Evolutionary conservation across 2,888 invertebrate species (phyloP).

Genomic region (Timandra comae): DNA sequence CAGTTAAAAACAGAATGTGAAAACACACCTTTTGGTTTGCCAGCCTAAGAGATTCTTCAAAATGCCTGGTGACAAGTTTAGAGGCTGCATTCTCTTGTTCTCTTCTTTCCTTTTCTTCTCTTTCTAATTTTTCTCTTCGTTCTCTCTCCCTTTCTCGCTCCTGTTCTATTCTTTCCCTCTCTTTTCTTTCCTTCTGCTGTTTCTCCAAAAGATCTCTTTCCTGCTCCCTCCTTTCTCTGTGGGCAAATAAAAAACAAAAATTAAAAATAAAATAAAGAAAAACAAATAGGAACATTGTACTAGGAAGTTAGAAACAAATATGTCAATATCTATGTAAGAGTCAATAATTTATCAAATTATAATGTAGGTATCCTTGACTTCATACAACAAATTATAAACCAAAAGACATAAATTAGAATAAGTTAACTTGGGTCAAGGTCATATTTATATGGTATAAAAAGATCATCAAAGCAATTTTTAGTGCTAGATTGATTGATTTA

Average conservation of each 20-base stretch:
- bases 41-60: slow-evolving; percentile 89
- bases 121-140: slow-evolving; percentile 72
- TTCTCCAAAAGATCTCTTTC: slow-evolving; percentile 80
- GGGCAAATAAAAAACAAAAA: slow-evolving; percentile 29
- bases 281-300: neutral
- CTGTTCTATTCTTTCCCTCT: slow-evolving; percentile 80
- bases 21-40: slow-evolving; percentile 82
- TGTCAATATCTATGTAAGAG: no score
- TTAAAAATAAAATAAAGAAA: slow-evolving; percentile 1
- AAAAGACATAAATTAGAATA: no score
- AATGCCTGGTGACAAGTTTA: slow-evolving; percentile 90
- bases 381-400: no score
- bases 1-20: neutral
- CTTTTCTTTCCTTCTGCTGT: slow-evolving; percentile 80
- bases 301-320: no score
- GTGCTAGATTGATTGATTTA: no score
- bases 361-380: no score
- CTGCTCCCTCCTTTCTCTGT: slow-evolving; percentile 69
- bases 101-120: slow-evolving; percentile 77
- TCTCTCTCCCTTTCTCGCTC: slow-evolving; percentile 74
- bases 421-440: no score
- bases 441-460: no score
- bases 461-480: no score
- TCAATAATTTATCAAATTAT: no score
- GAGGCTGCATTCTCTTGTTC: slow-evolving; percentile 84